phyloP scores from a whole-genome alignment of 2,797 vertebrate genomes.

The Arctocebus calabarensis region DNA sequence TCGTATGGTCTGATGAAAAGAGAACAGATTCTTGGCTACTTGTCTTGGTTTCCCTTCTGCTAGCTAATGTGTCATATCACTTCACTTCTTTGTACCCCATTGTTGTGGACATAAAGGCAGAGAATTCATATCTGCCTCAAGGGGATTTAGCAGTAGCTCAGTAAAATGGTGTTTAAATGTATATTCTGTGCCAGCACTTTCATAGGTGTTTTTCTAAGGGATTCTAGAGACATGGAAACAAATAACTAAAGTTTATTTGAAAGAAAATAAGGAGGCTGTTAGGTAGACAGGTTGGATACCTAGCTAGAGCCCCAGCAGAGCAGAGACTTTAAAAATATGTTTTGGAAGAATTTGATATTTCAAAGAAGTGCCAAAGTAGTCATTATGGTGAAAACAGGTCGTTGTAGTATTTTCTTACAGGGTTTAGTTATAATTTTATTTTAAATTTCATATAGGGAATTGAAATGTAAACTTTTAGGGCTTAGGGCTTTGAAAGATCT shows the following conservation, averaged over 20 bases:
- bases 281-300: background rate
- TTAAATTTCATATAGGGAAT: background rate
- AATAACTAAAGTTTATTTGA: slow-evolving; percentile 17
- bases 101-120: background rate
- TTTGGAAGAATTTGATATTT: slow-evolving; percentile 19
- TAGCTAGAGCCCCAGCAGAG: background rate
- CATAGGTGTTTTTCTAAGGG: slow-evolving; percentile 20
- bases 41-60: background rate
- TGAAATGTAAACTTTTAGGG: background rate
- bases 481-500: background rate
- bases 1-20: background rate
- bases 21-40: slow-evolving; percentile 10
- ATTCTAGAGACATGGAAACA: background rate
- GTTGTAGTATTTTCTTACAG: background rate
- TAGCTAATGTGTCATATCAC: background rate
- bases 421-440: slow-evolving; percentile 36
- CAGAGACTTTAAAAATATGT: background rate
- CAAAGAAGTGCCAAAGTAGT: background rate
- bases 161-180: background rate
- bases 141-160: background rate
- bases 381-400: background rate
- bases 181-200: background rate
- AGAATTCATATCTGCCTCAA: background rate
- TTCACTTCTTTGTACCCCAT: background rate
- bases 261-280: slow-evolving; percentile 32